Evolutionary conservation across 2,797 vertebrate species (phyloP).

Genomic region (Tokudaia muenninki): DNA sequence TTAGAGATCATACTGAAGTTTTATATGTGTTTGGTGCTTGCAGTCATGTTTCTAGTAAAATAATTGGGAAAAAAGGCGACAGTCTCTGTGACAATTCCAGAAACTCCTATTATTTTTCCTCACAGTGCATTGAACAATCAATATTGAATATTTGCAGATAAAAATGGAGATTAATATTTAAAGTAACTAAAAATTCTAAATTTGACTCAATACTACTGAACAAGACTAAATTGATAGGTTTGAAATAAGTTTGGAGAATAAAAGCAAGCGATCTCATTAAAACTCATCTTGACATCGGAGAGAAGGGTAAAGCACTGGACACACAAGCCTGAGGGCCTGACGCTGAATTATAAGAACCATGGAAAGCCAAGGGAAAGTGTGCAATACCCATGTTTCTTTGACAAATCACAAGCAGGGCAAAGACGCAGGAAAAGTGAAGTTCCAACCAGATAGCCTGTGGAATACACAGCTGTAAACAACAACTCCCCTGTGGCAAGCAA

Average conservation of each 20-base stretch:
- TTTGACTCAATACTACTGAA: neutral
- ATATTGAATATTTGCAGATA: neutral
- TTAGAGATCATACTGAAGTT: neutral
- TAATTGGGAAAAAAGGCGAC: neutral
- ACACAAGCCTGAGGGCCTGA: neutral
- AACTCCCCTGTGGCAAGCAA: neutral
- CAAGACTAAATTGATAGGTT: neutral
- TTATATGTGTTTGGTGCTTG: neutral
- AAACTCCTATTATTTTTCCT: neutral
- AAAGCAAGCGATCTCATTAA: neutral
- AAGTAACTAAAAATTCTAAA: neutral
- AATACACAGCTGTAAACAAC: neutral
- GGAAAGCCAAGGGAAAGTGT: neutral
- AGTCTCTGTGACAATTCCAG: neutral
- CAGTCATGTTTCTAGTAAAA: slow-evolving; percentile 10
- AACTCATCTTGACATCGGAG: neutral
- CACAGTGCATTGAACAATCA: neutral
- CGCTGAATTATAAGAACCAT: neutral
- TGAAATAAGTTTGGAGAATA: neutral
- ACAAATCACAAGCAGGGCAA: neutral
- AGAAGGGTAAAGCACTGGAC: no score
- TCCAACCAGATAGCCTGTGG: neutral
- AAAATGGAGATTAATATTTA: neutral
- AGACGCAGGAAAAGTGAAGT: neutral
- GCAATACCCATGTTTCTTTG: neutral